phyloP scores from a whole-genome alignment of 2,888 invertebrate genomes.

The Tupiocoris notatus region DNA sequence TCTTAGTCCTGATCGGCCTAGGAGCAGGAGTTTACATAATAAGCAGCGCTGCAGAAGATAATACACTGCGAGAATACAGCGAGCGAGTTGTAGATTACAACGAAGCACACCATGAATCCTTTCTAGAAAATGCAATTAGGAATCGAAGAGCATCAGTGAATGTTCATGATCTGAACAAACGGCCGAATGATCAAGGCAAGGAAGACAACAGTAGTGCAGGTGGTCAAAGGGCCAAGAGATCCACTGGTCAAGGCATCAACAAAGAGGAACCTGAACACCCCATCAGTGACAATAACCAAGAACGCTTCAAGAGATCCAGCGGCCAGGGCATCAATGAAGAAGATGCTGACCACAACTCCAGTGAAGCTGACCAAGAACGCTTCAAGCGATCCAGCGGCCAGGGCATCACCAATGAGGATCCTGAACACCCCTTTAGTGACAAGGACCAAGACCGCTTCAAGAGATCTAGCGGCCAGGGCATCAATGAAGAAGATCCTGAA shows the following conservation, averaged over 20 bases:
- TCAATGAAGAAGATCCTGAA: slow-evolving; percentile 18
- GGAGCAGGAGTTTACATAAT: not conserved
- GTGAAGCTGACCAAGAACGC: not conserved
- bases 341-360: not conserved
- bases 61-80: not conserved
- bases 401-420: slow-evolving; percentile 12
- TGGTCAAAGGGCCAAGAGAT: not conserved
- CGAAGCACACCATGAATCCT: slow-evolving; percentile 1
- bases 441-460: not conserved
- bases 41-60: not conserved
- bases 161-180: not conserved
- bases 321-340: not conserved
- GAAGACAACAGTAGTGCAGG: not conserved
- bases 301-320: not conserved
- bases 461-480: slow-evolving; percentile 23
- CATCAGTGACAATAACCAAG: not conserved
- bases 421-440: not conserved
- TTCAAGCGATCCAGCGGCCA: slow-evolving; percentile 14
- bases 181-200: not conserved
- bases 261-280: slow-evolving; percentile 17
- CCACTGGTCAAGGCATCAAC: slow-evolving; percentile 20
- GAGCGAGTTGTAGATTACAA: slow-evolving; percentile 14
- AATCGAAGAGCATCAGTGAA: not conserved
- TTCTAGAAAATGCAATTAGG: not conserved
- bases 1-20: not conserved